These are phyloP conservation scores for Drosophila merina DNA, from an alignment of 2,888 invertebrate genomes.

Conservation along the genomic window DNA sequence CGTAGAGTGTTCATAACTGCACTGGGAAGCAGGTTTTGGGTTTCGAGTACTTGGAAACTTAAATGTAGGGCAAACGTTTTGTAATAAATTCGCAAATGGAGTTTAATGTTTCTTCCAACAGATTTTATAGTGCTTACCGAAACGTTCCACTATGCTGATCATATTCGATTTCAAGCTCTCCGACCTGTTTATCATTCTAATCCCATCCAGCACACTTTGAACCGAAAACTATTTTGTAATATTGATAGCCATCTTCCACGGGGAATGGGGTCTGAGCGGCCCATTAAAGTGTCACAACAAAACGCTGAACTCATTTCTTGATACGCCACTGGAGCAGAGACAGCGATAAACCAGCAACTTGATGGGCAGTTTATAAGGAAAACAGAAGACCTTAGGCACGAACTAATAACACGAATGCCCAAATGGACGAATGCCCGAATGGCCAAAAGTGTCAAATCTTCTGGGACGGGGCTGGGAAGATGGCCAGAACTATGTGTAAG, in stretches of 20 bases:
- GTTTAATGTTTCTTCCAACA: background rate
- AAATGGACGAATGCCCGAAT: conserved; percentile 54
- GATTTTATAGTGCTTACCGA: background rate
- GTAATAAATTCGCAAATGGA: background rate
- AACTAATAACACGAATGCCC: conserved; percentile 69
- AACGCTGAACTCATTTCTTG: conserved; percentile 73
- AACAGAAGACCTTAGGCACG: conserved; percentile 68
- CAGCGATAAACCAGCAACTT: conserved; percentile 67
- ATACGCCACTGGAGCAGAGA: conserved; percentile 47
- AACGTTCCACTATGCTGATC: conserved; percentile 2
- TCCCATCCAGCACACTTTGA: conserved; percentile 29
- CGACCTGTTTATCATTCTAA: conserved; percentile 26
- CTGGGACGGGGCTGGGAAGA: background rate
- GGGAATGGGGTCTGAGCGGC: conserved; percentile 16
- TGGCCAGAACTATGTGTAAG: conserved; percentile 51
- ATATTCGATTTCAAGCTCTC: background rate
- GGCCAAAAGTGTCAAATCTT: conserved; percentile 44
- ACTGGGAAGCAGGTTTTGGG: background rate
- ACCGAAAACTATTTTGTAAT: conserved; percentile 36
- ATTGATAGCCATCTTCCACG: conserved; percentile 29
- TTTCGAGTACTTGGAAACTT: background rate
- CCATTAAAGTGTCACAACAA: conserved; percentile 77
- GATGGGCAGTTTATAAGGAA: conserved; percentile 58
- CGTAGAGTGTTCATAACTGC: background rate
- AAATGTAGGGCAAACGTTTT: background rate